Conservation (phyloP, 2,888 invertebrate genomes). For the Lutraria lutraria region DNA sequence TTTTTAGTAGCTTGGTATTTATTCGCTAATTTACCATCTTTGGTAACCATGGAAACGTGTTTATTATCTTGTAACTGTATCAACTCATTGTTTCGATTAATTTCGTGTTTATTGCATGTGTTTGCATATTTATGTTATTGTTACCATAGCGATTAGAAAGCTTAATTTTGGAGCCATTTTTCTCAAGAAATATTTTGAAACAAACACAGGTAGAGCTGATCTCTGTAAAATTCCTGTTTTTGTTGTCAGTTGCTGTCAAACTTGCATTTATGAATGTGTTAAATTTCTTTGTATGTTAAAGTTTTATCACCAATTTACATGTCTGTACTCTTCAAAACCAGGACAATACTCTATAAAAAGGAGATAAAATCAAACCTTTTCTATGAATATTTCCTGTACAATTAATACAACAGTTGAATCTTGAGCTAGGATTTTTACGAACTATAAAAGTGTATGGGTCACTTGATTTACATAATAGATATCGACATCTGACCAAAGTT, state of each 20-base stretch:
- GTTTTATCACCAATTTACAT: neutral
- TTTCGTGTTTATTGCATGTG: neutral
- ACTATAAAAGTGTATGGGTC: neutral
- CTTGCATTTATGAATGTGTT: neutral
- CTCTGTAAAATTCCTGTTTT: neutral
- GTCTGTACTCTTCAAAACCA: neutral
- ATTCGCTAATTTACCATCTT: neutral
- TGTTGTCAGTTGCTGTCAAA: neutral
- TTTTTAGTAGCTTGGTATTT: neutral
- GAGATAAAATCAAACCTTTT: neutral
- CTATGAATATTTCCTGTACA: neutral
- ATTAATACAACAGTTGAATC: neutral
- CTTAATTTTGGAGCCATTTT: conserved; percentile 26
- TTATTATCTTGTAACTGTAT: conserved; percentile 19
- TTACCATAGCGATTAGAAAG: conserved; percentile 5
- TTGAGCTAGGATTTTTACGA: neutral
- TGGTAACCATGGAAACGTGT: neutral
- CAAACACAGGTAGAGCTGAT: neutral
- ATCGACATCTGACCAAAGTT: neutral
- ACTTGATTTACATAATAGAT: neutral
- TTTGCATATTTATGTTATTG: neutral
- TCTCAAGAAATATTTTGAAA: neutral
- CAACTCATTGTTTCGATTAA: neutral
- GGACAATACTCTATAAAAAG: neutral
- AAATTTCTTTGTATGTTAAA: neutral